Evolutionary conservation across 2,888 invertebrate species (phyloP).

Genomic region (Erebia ligea): DNA sequence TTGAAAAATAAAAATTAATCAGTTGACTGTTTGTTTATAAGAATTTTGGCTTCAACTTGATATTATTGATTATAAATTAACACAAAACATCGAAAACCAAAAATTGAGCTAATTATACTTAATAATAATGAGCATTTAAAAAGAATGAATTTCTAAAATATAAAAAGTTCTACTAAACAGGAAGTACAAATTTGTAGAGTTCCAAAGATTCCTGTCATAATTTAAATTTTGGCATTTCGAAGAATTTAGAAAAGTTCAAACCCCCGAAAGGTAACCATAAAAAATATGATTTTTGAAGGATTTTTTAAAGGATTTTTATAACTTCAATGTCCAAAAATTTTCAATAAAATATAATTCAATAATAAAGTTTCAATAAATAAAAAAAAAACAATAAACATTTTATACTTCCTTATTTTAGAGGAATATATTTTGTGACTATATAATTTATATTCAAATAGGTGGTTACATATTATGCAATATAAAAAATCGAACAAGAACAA

Average conservation of each 20-base stretch:
- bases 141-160: not conserved
- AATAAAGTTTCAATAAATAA: no score
- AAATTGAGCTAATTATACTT: not conserved
- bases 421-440: no score
- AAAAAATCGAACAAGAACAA: no score
- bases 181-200: not conserved
- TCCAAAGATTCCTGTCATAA: not conserved
- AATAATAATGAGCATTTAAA: not conserved
- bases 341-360: no score
- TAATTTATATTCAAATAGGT: no score
- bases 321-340: no score
- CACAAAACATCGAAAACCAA: not conserved
- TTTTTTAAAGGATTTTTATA: no score
- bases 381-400: no score
- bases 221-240: slow-evolving; percentile 10
- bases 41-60: not conserved
- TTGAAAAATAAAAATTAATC: slow-evolving; percentile 28
- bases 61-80: not conserved
- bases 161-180: not conserved
- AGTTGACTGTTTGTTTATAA: slow-evolving; percentile 25
- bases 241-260: not conserved
- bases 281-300: no score
- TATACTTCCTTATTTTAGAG: no score
- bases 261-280: not conserved
- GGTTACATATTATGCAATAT: no score